Percentiles rank a stretch among this genome's conserved stretches.
These are phyloP conservation scores for Epistrophella euchroma DNA, from an alignment of 2,888 invertebrate species.

Conservation along the genomic window DNA sequence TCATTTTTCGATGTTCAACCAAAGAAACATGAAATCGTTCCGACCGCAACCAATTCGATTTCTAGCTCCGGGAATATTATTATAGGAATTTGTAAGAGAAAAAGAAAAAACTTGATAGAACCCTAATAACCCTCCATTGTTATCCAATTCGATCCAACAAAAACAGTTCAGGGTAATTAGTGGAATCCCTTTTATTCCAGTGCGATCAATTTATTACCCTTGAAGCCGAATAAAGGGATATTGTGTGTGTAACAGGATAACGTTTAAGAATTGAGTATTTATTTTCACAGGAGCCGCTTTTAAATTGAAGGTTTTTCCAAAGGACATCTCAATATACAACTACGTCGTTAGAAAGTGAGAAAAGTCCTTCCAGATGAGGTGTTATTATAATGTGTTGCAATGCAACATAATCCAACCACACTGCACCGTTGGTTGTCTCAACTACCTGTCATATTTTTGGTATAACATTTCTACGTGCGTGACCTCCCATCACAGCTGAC, in stretches of 20 bases:
- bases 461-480: slow-evolving; percentile 19
- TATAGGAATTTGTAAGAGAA: not conserved
- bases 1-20: slow-evolving; percentile 7
- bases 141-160: slow-evolving; percentile 51
- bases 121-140: slow-evolving; percentile 65
- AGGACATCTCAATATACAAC: slow-evolving; percentile 55
- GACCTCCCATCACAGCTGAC: slow-evolving; percentile 59
- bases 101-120: slow-evolving; percentile 15
- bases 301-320: not conserved
- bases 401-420: slow-evolving; percentile 24
- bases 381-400: not conserved
- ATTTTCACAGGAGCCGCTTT: slow-evolving; percentile 64
- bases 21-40: slow-evolving; percentile 51
- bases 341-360: slow-evolving; percentile 21
- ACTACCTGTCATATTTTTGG: not conserved
- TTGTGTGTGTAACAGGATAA: not conserved
- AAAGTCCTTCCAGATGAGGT: slow-evolving; percentile 6
- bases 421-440: not conserved
- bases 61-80: slow-evolving; percentile 53
- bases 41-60: slow-evolving; percentile 72
- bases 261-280: slow-evolving; percentile 39
- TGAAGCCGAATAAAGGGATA: not conserved
- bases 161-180: slow-evolving; percentile 56
- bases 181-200: slow-evolving; percentile 41
- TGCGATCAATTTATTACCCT: slow-evolving; percentile 52